These are phyloP conservation scores for Tricholauxania praeusta DNA, from an alignment of 2,888 invertebrate genomes.

Conservation along the genomic window DNA sequence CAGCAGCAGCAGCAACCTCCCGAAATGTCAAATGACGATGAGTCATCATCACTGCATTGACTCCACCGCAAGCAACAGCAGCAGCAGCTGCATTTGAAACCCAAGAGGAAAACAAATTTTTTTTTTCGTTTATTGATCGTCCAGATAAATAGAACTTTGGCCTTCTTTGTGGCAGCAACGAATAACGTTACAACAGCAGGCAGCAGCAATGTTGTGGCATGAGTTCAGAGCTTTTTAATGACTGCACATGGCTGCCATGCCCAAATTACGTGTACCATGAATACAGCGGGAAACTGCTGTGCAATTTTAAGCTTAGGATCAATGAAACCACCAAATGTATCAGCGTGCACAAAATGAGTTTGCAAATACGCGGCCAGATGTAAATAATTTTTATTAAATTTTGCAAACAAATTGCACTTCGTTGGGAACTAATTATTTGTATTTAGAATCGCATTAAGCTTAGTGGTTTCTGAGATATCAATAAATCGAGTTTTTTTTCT, in stretches of 20 bases:
- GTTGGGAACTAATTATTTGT: too few species aligned
- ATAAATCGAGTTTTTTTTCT: too few species aligned
- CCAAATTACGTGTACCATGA: neutral
- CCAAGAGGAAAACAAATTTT: neutral
- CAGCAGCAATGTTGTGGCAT: neutral
- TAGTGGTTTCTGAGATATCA: too few species aligned
- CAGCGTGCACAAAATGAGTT: too few species aligned
- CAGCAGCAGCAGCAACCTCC: too few species aligned
- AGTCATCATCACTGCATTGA: constrained; percentile 25
- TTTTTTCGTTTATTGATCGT: constrained; percentile 26
- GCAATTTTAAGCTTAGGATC: too few species aligned
- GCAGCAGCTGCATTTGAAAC: constrained; percentile 20
- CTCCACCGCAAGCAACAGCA: neutral
- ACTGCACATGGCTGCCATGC: constrained; percentile 1
- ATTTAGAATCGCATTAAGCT: too few species aligned
- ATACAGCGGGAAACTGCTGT: too few species aligned
- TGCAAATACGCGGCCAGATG: too few species aligned
- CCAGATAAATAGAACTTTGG: constrained; percentile 35
- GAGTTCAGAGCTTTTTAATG: constrained; percentile 29
- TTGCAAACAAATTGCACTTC: too few species aligned
- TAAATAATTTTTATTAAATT: too few species aligned
- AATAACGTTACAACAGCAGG: constrained; percentile 23
- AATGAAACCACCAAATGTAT: too few species aligned
- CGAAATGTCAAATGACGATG: constrained; percentile 4
- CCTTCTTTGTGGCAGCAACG: constrained; percentile 33